phyloP scores from a whole-genome alignment of 2,797 vertebrate species.

The Anguilla pacifica region DNA sequence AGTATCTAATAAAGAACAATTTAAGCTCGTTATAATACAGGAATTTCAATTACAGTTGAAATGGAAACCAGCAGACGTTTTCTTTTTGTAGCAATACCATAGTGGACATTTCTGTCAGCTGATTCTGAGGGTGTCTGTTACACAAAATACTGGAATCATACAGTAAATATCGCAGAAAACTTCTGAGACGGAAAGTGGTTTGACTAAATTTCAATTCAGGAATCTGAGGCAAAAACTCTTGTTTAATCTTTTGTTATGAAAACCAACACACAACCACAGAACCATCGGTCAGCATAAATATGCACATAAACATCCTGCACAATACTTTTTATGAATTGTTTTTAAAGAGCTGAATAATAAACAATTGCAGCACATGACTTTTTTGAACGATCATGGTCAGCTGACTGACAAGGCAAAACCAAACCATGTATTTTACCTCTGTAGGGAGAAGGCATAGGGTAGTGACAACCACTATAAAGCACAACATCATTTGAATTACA shows the following conservation, averaged over 20 bases:
- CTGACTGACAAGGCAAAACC: neutral
- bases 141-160: neutral
- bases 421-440: neutral
- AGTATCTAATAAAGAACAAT: neutral
- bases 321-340: neutral
- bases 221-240: neutral
- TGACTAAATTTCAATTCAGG: neutral
- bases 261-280: neutral
- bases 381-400: neutral
- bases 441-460: neutral
- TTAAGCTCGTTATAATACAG: neutral
- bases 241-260: conserved; percentile 3
- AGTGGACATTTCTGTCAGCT: neutral
- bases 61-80: no score
- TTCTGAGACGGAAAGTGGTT: neutral
- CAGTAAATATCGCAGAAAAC: neutral
- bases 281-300: neutral
- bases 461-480: neutral
- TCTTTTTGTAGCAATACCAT: neutral
- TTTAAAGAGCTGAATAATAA: neutral
- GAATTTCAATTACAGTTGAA: neutral
- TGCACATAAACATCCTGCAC: neutral
- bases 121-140: neutral
- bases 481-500: neutral
- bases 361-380: neutral